These are phyloP conservation scores for Cairina moschata DNA, from an alignment of 2,113 vertebrate species.

Conservation along the genomic window DNA sequence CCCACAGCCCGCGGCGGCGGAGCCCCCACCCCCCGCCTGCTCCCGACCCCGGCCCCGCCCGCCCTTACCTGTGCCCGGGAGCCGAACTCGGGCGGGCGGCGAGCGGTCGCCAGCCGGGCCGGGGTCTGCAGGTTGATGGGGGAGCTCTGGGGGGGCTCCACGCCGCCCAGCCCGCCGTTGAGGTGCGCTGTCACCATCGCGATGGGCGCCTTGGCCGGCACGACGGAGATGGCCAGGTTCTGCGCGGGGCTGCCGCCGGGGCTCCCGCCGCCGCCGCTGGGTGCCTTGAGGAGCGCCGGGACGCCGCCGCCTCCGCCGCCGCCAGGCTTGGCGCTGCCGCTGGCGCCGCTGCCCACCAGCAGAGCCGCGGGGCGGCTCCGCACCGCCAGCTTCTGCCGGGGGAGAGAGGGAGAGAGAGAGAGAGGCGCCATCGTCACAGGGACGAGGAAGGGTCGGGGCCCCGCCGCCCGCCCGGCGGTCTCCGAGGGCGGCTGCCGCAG, in stretches of 20 bases:
- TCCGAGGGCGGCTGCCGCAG: too few relatives aligned
- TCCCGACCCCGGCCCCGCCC: neutral
- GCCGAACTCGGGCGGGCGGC: slow-evolving; percentile 70
- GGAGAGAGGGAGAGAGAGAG: slow-evolving; percentile 7
- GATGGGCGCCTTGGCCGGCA: slow-evolving; percentile 82
- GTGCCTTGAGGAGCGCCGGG: slow-evolving; percentile 79
- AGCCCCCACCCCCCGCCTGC: neutral
- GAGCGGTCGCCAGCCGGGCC: slow-evolving; percentile 38
- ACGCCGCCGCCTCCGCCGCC: neutral
- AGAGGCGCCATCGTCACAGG: neutral
- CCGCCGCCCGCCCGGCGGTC: too few relatives aligned
- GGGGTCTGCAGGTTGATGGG: slow-evolving; percentile 83
- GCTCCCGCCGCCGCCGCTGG: slow-evolving; percentile 28
- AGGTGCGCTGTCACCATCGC: slow-evolving; percentile 88
- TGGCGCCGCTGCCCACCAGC: slow-evolving; percentile 54
- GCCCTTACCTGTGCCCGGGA: slow-evolving; percentile 73
- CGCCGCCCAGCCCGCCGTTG: slow-evolving; percentile 80
- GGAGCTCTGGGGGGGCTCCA: slow-evolving; percentile 77
- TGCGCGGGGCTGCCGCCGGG: slow-evolving; percentile 42
- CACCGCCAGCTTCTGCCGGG: slow-evolving; percentile 82
- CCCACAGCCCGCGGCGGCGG: too few relatives aligned
- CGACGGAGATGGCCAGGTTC: slow-evolving; percentile 82
- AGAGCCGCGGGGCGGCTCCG: slow-evolving; percentile 76
- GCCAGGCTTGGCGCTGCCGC: slow-evolving; percentile 68
- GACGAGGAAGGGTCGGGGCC: too few relatives aligned